Evolutionary conservation across 2,797 vertebrate species (phyloP), one percentile per base, ranked within the genome.

Genomic region (Sebastes flavidus): DNA sequence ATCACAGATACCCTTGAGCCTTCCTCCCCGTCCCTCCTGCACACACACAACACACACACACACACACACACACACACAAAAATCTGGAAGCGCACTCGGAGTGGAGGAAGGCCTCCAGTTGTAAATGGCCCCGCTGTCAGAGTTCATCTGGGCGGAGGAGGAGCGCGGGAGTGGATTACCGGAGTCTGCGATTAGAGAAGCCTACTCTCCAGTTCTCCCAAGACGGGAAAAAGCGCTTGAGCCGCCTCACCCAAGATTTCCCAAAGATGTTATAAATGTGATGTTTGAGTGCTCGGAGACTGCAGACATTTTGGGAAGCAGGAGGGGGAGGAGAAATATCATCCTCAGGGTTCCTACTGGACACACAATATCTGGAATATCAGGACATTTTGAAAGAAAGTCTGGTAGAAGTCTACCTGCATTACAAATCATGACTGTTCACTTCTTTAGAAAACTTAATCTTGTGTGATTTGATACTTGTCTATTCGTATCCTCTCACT

Each of bases 1-100:
- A 94, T 94, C 92, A 92, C 89, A 83, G 91, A 92, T 91, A 94
- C 91, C 92, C 94, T 91, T 92, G 92, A 94, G 93, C 85, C 90
- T 89, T 81, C 87, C 79, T 70, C 78, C 77, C 46, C 38, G 20
- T 85, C 83, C 75, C 85, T 83, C 74, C 80, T 24, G 78, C 61
- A 34, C 79, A 74, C 76, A 49, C 42, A 20, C 18, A 49, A 46
- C 42, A 20, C 7, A 49, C 16, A 46, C 42, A 46, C 2, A 46
- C 2, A 75, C 38, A 46, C 42, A 18, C 6, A 46, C 16, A 46
- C 38, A 42, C 38, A 42, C 2, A 75, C 55, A 54, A 68, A 61
- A 78, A 67, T 78, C 78, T 86, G 82, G 81, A 83, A 73, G 78
- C 73, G 52, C 27, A 58, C 66, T 84, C 29, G 38, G 66, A 69